These are phyloP conservation scores for Caenorhabditis sp. DNA, from an alignment of 2,888 invertebrate species.

Conservation along the genomic window DNA sequence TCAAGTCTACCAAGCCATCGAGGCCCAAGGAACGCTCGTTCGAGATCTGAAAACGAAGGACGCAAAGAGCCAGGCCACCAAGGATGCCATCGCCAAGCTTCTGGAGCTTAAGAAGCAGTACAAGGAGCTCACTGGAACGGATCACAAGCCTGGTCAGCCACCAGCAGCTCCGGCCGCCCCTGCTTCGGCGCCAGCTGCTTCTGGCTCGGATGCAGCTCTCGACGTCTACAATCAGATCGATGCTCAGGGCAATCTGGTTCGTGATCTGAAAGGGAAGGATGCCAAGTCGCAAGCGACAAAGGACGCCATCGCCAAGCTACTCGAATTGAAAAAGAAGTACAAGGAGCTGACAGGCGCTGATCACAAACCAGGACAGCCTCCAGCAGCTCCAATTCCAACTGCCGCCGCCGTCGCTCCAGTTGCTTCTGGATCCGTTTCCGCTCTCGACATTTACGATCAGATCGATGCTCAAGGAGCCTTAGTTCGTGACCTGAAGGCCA, in stretches of 20 bases:
- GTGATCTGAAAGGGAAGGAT: constrained; percentile 83
- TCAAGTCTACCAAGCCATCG: constrained; percentile 69
- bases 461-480: constrained; percentile 83
- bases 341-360: constrained; percentile 81
- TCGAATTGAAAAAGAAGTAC: constrained; percentile 86
- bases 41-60: constrained; percentile 83
- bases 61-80: constrained; percentile 79
- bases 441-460: constrained; percentile 25
- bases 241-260: constrained; percentile 84
- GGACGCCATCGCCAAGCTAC: constrained; percentile 83
- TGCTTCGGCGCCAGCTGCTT: constrained; percentile 37
- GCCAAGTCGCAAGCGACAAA: constrained; percentile 81
- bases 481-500: constrained; percentile 84
- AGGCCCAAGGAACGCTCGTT: constrained; percentile 84
- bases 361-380: constrained; percentile 48
- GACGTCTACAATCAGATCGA: constrained; percentile 72
- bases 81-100: constrained; percentile 82
- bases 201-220: constrained; percentile 10
- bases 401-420: constrained; percentile 22
- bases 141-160: constrained; percentile 53
- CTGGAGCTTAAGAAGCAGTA: constrained; percentile 87
- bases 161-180: constrained; percentile 27
- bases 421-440: not conserved
- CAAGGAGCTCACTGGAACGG: constrained; percentile 81
- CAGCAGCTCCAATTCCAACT: constrained; percentile 23